These are phyloP conservation scores for Alsophila aescularia DNA, from an alignment of 2,888 invertebrate genomes.

Conservation along the genomic window DNA sequence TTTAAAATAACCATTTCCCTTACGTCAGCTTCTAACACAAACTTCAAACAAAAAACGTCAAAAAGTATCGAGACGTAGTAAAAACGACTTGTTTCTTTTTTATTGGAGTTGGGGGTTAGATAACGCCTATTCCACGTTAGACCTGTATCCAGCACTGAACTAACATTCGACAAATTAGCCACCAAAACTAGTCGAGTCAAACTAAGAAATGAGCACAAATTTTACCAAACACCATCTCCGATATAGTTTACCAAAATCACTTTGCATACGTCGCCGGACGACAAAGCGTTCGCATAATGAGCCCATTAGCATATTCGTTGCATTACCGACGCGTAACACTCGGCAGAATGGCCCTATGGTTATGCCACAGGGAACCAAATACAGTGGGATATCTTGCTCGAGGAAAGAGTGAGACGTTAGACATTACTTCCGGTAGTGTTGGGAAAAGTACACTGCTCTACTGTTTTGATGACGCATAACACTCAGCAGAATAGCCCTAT, in stretches of 20 bases:
- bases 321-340: conserved; percentile 60
- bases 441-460: too few species aligned
- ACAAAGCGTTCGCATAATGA: conserved; percentile 66
- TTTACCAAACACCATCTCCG: conserved; percentile 20
- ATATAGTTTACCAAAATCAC: conserved; percentile 65
- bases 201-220: not conserved
- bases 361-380: conserved; percentile 16
- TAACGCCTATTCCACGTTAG: too few species aligned
- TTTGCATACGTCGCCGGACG: conserved; percentile 58
- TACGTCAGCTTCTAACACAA: too few species aligned
- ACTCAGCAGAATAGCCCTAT: conserved; percentile 60
- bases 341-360: conserved; percentile 57
- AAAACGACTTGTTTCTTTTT: too few species aligned
- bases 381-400: conserved; percentile 16
- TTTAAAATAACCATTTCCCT: too few species aligned
- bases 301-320: conserved; percentile 73
- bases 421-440: too few species aligned
- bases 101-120: too few species aligned
- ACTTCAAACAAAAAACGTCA: too few species aligned
- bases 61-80: too few species aligned
- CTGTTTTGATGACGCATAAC: conserved; percentile 49
- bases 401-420: too few species aligned
- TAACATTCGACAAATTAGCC: not conserved
- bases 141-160: too few species aligned
- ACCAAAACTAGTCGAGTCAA: not conserved